Conservation (phyloP, 2,888 invertebrate species). For the Schizaphis graminum region DNA sequence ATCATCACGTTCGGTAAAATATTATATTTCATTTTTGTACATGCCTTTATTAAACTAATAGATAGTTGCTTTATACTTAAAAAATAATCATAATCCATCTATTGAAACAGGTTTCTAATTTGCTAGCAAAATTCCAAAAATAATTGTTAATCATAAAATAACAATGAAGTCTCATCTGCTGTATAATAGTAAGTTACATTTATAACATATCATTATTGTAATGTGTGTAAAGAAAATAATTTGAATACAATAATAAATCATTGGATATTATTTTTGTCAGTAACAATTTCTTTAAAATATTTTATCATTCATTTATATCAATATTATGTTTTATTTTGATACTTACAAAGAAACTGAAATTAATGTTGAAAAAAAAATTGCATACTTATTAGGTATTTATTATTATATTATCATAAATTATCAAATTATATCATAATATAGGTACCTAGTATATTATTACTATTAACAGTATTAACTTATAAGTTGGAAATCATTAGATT, state of each 20-base stretch:
- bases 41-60: background rate
- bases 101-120: background rate
- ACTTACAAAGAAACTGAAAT: too few species aligned
- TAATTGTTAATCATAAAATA: background rate
- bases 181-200: background rate
- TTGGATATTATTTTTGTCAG: background rate
- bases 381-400: background rate
- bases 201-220: background rate
- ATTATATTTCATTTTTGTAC: too few species aligned
- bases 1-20: too few species aligned
- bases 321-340: background rate
- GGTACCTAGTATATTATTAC: too few species aligned
- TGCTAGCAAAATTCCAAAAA: background rate
- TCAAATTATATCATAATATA: too few species aligned
- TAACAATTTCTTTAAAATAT: background rate
- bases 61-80: background rate
- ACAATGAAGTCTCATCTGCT: background rate
- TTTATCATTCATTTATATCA: background rate
- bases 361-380: background rate
- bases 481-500: background rate
- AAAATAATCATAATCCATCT: background rate
- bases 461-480: too few species aligned
- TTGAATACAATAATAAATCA: background rate
- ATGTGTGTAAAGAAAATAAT: background rate
- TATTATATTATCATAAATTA: too few species aligned